Base-by-base conservation (phyloP, 2,113 vertebrate genomes). In the Gymnorhina tibicen region DNA sequence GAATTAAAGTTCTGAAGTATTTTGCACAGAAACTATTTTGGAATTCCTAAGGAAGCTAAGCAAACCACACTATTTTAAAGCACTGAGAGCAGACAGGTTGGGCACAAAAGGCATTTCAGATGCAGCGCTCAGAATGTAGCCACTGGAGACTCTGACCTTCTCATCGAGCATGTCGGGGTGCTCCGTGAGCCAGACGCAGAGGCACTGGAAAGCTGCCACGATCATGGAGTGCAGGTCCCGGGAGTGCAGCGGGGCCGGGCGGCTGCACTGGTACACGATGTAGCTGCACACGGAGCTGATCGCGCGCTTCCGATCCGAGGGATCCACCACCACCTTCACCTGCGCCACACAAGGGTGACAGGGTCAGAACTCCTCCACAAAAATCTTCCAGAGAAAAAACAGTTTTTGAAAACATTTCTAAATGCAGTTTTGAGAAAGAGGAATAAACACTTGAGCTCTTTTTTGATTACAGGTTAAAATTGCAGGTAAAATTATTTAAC, bases 221-320 rank as follows among this genome's bases (percentile, higher is more conserved):
- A 99, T 99, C 99, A 99, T 99, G 95, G 99, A 99, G 98, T 99
- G 99, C 39, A 99, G 98, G 96, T 99, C 99, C 8, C 99, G 96
- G 73, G 99, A 99, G 89, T 99, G 99, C 53, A 99, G 98, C 5
- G 99, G 99, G 30, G 99, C 99, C 0, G 99, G 99, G 44, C 99
- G 99, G 95, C 99, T 99, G 95, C 99, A 99, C 97, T 99, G 99
- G 97, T 98, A 98, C 50, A 99, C 99, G 1, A 99, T 99, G 89
- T 99, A 99, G 82, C 98, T 96, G 93, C 99, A 99, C 67, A 99
- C 99, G 0, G 99, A 99, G 84, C 99, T 99, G 62, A 99, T 98
- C 0, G 99, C 99, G 42, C 99, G 98, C 94, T 98, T 98, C 30
- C 98, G 97, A 37, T 99, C 99, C 5, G 98, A 93, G 12, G 98